Percentiles rank a stretch among this genome's conserved stretches.
phyloP scores from a whole-genome alignment of 2,797 vertebrate species.

The Pangasius macronema region DNA sequence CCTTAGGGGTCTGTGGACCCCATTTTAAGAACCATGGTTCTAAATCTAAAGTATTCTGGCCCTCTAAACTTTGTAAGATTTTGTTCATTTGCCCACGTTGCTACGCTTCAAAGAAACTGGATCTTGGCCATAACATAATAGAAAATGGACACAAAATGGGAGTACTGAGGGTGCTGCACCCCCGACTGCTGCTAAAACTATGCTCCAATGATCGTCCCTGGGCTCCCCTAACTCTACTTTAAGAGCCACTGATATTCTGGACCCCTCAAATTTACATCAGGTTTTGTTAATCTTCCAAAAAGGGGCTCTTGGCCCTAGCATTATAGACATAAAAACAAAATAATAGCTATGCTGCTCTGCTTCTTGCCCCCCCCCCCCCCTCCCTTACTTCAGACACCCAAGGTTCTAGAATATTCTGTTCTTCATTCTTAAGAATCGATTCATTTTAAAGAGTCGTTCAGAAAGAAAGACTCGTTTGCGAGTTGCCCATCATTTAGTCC shows the following conservation, averaged over 20 bases:
- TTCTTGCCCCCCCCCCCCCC: neutral
- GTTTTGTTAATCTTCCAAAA: neutral
- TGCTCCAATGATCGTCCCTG: neutral
- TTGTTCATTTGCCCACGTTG: neutral
- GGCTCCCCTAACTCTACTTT: neutral
- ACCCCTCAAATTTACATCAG: neutral
- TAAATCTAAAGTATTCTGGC: neutral
- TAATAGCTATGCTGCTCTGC: neutral
- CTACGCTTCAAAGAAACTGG: neutral
- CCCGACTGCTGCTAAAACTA: neutral
- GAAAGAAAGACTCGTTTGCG: neutral
- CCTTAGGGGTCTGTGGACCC: neutral
- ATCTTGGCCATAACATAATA: neutral
- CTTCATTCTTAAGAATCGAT: neutral
- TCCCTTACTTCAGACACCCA: neutral
- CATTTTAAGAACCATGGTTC: neutral
- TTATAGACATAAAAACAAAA: neutral
- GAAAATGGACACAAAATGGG: neutral
- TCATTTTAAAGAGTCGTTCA: slow-evolving; percentile 22
- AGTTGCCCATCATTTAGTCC: neutral
- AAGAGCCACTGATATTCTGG: neutral
- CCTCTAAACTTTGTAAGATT: neutral
- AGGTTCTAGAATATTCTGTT: neutral
- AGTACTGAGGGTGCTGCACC: neutral
- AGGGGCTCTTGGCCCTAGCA: neutral